Evolutionary conservation across 2,888 invertebrate species (phyloP), one percentile per base, ranked within the genome.

Genomic region (Drosophila aldrichi): DNA sequence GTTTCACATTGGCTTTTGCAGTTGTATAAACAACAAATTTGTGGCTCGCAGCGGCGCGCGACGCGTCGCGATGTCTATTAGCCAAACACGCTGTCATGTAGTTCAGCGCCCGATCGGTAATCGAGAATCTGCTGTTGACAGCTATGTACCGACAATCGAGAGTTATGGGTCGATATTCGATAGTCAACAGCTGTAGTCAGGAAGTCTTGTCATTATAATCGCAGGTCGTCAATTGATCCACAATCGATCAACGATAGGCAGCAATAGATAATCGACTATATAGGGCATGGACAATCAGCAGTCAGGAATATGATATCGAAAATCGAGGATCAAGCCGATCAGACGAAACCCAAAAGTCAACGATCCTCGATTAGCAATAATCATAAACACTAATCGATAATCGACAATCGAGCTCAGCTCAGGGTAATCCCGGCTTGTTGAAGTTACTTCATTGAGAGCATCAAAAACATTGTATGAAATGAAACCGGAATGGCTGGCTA

Each of bases 21-120:
- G 72, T 79, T 83, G 88, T 85, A 67, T 52, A 79, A 88, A 85
- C 63, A 84, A 44, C 20, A 10, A 58, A 8, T 46, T 36, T 41
- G 60, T 44, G 34, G 57, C 57, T 44, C 62, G 32, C 18, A 52
- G 36, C 36, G 60, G 54, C 57, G 40, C 29, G 34, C 60, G 25
- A 36, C 44, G 36, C 29, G 44, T 70, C 29, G 34, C 60, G 25
- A 36, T 41, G 36, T 34, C 48, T 70, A 70, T 78, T 78, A 64
- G 78, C 74, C 64, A 77, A 76, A 64, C 74, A 41, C 61, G 64
- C 74, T 65, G 64, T 43, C 60, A 63, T 66, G 44, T 59, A 29
- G 65, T 58, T 49, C 59, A 46, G 22, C 22, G 3, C 32, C 51
- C 16, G 16, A 14, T 36, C 51, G 67, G 8, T 38, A 32, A 22